Evolutionary conservation across 53 echinoderm and acorn worm species (phyloP), one percentile per base, ranked within the genome.

Genomic region (Patiria pectinifera): DNA sequence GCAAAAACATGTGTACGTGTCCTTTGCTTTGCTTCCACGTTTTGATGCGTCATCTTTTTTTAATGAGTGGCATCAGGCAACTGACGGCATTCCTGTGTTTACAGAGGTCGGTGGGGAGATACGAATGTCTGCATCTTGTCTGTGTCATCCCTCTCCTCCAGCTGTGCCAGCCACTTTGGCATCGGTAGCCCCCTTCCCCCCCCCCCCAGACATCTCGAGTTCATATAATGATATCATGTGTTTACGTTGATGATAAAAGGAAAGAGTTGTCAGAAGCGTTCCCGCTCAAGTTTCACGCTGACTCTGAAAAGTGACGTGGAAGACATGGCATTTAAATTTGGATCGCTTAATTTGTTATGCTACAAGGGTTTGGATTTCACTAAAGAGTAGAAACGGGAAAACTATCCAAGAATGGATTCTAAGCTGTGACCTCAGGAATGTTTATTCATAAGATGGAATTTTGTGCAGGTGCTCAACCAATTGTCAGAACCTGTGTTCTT

Each of bases 111-210:
- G 45, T 58, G 53, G 46, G 9, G 80, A 2, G 66, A 66, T 66
- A 2, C 46, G 35, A 35, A 35, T 35, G 11, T 79, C 47, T 79
- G 74, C 13, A 45, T 78, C 59, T 1, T 59, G 59, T 82, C 58
- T 82, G 82, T 82, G 58, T 82, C 82, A 59, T 82, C 82, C 15
- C 59, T 46, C 14, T 46, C 11, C 81, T 80, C 81, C 81, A 48
- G 81, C 81, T 80, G 81, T 80, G 81, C 49, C 14, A 80, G 47
- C 13, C 81, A 80, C 48, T 80, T 80, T 48, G 49, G 45, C 11
- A 45, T 76, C 22, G 45, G 19, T 11, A 66, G 14, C 15, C 66
- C 66, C 22, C 25, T 25, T 35, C 76, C 43, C 23, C 11, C 10
- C 23, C 59, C 19, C 59, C 59, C 22, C 15, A 6, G 14, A 59